A percentile compares a stretch with the other conserved stretches of the same genome.
These are phyloP conservation scores for Sphaerodactylus townsendi DNA, from an alignment of 2,113 vertebrate genomes.

Conservation along the genomic window DNA sequence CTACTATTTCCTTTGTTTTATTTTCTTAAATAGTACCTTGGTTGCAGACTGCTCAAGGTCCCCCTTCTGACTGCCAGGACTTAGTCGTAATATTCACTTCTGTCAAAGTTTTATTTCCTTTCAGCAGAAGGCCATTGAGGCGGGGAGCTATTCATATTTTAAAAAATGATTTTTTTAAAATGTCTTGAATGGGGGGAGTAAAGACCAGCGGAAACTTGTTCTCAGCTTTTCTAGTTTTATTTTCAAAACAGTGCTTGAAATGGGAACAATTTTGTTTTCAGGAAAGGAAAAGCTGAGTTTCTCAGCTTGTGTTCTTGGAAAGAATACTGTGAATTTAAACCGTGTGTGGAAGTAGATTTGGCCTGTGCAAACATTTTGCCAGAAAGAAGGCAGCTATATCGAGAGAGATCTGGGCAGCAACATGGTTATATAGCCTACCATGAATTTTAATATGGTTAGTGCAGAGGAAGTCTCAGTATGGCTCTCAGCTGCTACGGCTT, in stretches of 20 bases:
- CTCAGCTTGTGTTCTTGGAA: background rate
- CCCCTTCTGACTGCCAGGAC: background rate
- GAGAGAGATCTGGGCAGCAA: too few species aligned
- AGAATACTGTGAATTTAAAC: background rate
- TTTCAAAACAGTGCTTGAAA: background rate
- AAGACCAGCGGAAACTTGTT: slow-evolving; percentile 60
- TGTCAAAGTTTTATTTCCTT: background rate
- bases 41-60: background rate
- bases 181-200: slow-evolving; percentile 43
- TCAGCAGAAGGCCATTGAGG: background rate
- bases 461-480: background rate
- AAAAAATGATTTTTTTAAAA: slow-evolving; percentile 36
- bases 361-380: background rate
- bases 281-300: slow-evolving; percentile 18
- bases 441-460: background rate
- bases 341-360: too few species aligned
- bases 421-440: background rate
- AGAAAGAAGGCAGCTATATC: background rate
- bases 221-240: slow-evolving; percentile 54
- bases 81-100: background rate
- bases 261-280: background rate
- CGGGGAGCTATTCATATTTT: slow-evolving; percentile 7
- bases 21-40: background rate
- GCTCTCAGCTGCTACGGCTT: background rate
- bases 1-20: background rate